Evolutionary conservation across 2,888 invertebrate species (phyloP).

Genomic region (Peribatodes rhomboidaria): DNA sequence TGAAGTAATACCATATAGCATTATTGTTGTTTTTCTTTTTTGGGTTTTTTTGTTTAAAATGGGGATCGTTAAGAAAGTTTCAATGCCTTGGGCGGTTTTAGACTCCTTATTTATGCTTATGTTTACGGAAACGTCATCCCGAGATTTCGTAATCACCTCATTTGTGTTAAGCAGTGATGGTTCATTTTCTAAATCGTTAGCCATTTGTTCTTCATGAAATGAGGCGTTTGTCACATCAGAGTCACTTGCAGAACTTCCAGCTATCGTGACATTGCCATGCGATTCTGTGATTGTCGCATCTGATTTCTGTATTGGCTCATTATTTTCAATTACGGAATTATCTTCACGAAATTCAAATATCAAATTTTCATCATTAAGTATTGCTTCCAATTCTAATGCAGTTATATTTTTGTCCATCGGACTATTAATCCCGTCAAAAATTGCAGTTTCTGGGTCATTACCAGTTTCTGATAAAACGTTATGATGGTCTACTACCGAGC

Average conservation of each 20-base stretch:
- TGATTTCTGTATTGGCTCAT: background rate
- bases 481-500: conserved; percentile 12
- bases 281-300: conserved; percentile 1
- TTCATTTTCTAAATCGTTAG: background rate
- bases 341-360: conserved; percentile 6
- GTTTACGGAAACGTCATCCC: background rate
- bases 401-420: conserved; percentile 11
- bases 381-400: conserved; percentile 12
- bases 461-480: conserved; percentile 12
- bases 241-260: conserved; percentile 1
- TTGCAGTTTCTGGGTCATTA: conserved; percentile 11
- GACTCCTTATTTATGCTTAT: background rate
- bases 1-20: conserved; percentile 12
- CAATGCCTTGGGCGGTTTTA: conserved; percentile 1
- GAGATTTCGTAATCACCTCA: conserved; percentile 1
- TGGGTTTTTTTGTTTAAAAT: conserved; percentile 8
- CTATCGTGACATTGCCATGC: background rate
- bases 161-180: background rate
- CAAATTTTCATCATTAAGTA: conserved; percentile 12
- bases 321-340: background rate
- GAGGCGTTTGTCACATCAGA: conserved; percentile 1
- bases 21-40: conserved; percentile 12
- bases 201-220: conserved; percentile 1
- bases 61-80: conserved; percentile 10
- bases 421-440: conserved; percentile 13